Percentiles rank a stretch among this genome's conserved stretches.
Evolutionary conservation across 2,797 vertebrate species (phyloP).

Genomic region (Propithecus deckenii): DNA sequence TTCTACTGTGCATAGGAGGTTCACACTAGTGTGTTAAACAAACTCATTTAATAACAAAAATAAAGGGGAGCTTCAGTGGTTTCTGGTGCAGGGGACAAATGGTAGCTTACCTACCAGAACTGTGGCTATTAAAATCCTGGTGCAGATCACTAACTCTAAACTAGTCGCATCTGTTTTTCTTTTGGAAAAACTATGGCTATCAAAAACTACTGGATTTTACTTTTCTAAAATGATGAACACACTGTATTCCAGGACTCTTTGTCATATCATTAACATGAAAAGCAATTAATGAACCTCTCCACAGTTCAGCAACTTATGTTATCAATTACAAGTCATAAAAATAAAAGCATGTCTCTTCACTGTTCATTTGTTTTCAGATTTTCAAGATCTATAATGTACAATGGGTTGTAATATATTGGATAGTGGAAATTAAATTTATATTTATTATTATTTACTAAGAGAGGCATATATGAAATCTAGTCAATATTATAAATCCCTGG

Average conservation of each 20-base stretch:
- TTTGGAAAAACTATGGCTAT: background rate
- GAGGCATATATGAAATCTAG: background rate
- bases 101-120: constrained; percentile 81
- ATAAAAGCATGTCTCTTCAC: background rate
- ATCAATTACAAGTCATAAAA: background rate
- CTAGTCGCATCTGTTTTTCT: background rate
- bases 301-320: constrained; percentile 48
- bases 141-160: constrained; percentile 82
- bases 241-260: constrained; percentile 24
- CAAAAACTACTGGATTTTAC: constrained; percentile 37
- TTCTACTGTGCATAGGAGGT: background rate
- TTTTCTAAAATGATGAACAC: constrained; percentile 71
- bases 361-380: background rate
- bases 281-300: constrained; percentile 59
- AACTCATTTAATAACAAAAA: constrained; percentile 88
- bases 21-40: constrained; percentile 83
- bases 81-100: constrained; percentile 84
- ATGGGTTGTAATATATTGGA: background rate
- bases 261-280: constrained; percentile 61
- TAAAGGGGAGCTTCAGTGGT: constrained; percentile 85
- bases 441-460: background rate
- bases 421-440: background rate
- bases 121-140: constrained; percentile 81
- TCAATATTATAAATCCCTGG: background rate
- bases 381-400: background rate